phyloP scores from a whole-genome alignment of 2,797 vertebrate genomes.

The Poecilia wingei region DNA sequence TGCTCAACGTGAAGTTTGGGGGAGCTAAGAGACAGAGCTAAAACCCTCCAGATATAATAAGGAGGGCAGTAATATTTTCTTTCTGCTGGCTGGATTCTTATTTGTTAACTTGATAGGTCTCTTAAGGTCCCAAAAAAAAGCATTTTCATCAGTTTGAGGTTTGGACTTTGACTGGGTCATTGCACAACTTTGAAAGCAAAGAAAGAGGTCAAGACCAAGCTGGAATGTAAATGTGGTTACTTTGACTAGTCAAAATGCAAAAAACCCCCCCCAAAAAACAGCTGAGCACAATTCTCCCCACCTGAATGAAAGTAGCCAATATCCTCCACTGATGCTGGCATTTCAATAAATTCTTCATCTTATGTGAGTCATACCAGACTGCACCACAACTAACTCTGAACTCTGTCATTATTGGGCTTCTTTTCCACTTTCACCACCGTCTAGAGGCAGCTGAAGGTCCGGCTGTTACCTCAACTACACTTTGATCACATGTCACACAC shows the following conservation, averaged over 20 bases:
- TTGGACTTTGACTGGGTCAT: background rate
- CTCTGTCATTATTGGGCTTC: background rate
- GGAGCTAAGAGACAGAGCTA: conserved; percentile 4
- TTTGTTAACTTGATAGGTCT: background rate
- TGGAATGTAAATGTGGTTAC: background rate
- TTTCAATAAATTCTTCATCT: background rate
- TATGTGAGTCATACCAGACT: background rate
- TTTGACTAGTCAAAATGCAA: background rate
- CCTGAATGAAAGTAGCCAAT: background rate
- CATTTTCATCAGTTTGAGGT: background rate
- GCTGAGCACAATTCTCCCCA: background rate
- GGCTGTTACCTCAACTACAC: too few relatives aligned
- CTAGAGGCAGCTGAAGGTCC: too few relatives aligned
- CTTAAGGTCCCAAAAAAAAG: background rate
- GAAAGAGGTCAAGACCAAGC: background rate
- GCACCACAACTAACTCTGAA: background rate
- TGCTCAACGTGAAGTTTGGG: conserved; percentile 29
- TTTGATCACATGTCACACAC: too few relatives aligned
- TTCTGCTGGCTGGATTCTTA: background rate
- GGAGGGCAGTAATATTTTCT: background rate
- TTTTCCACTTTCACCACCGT: background rate
- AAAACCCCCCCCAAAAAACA: background rate
- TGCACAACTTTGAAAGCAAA: background rate
- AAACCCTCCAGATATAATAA: background rate
- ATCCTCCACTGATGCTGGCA: background rate